Evolutionary conservation across 2,797 vertebrate species (phyloP).

Genomic region (Alca torda): DNA sequence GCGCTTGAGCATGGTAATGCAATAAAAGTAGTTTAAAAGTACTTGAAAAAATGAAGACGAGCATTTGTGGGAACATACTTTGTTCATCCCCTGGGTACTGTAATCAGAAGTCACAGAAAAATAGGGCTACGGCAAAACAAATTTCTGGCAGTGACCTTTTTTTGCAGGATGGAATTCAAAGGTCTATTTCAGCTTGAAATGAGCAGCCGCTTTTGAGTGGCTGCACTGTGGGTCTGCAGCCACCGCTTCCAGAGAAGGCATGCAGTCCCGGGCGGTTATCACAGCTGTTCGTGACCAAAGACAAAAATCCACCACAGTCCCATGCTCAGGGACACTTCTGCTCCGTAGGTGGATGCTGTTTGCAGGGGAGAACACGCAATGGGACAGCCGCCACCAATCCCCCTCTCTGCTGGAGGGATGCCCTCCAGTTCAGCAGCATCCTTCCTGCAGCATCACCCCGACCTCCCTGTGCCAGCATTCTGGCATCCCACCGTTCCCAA

Average conservation of each 20-base stretch:
- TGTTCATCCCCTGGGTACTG: not conserved
- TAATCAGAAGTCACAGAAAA: not conserved
- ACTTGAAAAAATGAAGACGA: not conserved
- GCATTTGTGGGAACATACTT: not conserved
- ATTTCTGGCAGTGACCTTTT: not conserved
- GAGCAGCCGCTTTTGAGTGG: not conserved
- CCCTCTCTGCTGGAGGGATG: not conserved
- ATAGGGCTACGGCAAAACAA: not conserved
- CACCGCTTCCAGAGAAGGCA: not conserved
- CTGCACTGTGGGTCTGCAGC: not conserved
- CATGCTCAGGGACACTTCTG: no score
- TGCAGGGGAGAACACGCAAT: no score
- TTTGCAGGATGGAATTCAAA: not conserved
- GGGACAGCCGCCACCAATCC: not conserved
- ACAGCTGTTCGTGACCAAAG: not conserved
- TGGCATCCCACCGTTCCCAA: accelerated
- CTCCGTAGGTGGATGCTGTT: accelerated
- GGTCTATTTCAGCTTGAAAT: not conserved
- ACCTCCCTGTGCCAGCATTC: no score
- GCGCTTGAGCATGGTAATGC: not conserved
- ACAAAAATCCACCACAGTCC: not conserved
- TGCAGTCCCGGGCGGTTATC: no score
- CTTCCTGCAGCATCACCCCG: not conserved
- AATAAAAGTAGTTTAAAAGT: not conserved
- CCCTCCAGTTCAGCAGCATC: no score